Base-by-base conservation (phyloP, 2,888 invertebrate genomes). In the Ormia ochracea region DNA sequence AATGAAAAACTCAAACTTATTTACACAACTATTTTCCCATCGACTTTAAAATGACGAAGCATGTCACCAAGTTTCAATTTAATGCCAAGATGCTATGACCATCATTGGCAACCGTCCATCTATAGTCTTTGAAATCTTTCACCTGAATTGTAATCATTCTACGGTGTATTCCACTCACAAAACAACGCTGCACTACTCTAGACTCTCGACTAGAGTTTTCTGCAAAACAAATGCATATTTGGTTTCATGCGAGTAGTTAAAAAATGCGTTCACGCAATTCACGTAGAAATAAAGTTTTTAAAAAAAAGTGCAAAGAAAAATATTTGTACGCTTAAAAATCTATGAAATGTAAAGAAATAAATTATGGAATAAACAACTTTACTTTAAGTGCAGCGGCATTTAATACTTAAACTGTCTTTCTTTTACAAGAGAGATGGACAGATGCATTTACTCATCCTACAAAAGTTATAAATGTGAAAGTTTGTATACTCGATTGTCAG, bases 11-110 rank as follows among this genome's bases (percentile, higher is more conserved):
- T 31, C 31, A 31, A 50, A 50, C 74, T 74, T 80, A 80, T 80
- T 80, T 76, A 80, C 76, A 80, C 80, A 80, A 80, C 50, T 80
- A 80, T 80, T 80, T 80, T 80, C 80, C 80, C 80, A 80, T 80
- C 68, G 80, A 73, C 65, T 80, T 80, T 72, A 73, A 80, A 76
- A 80, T 76, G 76, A 80, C 76, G 58, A 80, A 76, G 73, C 76
- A 80, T 76, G 80, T 80, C 80, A 76, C 48, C 66, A 72, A 54
- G 59, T 26, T 58, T 61, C 66, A 50, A 76, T 28, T 38, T 65
- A 65, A 74, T 65, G 74, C 56, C 56, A 66, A 48, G 66, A 68
- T 76, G 69, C 66, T 80, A 66, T 80, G 75, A 75, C 79, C 75
- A 80, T 80, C 70, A 54, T 80, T 80, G 80, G 80, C 80, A 68